These are phyloP conservation scores for Actinia tenebrosa DNA, from an alignment of 64 coral and sea anemone species.

Conservation along the genomic window DNA sequence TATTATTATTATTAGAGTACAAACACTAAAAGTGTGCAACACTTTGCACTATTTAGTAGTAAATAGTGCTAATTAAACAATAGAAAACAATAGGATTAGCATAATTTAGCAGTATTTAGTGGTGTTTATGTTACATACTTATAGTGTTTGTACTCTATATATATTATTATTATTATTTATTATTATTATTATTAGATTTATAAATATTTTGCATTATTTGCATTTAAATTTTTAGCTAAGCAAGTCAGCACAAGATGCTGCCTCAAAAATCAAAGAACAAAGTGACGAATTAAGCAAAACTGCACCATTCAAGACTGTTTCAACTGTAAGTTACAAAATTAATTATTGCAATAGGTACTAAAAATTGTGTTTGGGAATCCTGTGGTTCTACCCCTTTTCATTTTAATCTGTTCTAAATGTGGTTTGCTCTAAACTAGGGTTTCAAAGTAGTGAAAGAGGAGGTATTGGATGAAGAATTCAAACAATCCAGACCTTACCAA, in stretches of 20 bases:
- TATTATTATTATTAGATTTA: not conserved
- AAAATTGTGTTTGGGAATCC: not conserved
- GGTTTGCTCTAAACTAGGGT: slow-evolving; percentile 27
- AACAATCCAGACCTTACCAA: slow-evolving; percentile 94
- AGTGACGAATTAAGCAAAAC: slow-evolving; percentile 92
- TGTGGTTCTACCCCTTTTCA: not conserved
- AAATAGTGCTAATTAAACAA: too few relatives aligned
- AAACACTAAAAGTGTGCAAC: too few relatives aligned
- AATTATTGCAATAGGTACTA: too few relatives aligned
- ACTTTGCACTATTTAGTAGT: too few relatives aligned
- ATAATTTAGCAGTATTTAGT: too few relatives aligned
- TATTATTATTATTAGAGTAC: not conserved
- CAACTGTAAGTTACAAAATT: slow-evolving; percentile 52
- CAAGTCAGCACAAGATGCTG: slow-evolving; percentile 89
- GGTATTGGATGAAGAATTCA: slow-evolving; percentile 79
- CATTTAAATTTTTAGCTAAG: slow-evolving; percentile 39
- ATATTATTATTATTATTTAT: not conserved
- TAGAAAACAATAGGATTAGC: too few relatives aligned
- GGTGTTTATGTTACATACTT: too few relatives aligned
- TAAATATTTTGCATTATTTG: too few relatives aligned
- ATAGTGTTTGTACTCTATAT: too few relatives aligned
- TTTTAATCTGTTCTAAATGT: not conserved
- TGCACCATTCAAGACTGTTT: slow-evolving; percentile 83
- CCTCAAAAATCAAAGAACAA: slow-evolving; percentile 94
- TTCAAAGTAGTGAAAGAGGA: slow-evolving; percentile 94